Evolutionary conservation across 2,113 vertebrate species (phyloP).

Genomic region (Mobula hypostoma): DNA sequence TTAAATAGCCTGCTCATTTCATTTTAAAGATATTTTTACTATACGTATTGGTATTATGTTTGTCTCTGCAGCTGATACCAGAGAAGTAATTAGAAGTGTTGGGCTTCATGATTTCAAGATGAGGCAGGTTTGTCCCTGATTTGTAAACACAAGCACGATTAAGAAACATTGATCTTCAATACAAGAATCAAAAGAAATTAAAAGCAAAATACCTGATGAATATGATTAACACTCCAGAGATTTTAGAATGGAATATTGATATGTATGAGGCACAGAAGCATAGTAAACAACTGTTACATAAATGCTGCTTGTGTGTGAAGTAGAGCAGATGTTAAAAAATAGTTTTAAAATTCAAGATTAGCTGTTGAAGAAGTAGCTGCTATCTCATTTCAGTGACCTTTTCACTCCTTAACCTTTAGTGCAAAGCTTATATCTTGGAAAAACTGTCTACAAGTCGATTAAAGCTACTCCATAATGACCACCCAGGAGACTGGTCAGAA

Average conservation of each 20-base stretch:
- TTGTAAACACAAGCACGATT: background rate
- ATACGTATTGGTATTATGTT: background rate
- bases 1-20: background rate
- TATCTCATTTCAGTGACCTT: slow-evolving; percentile 9
- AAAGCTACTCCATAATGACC: slow-evolving; percentile 15
- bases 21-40: background rate
- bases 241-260: background rate
- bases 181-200: background rate
- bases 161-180: background rate
- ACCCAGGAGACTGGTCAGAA: slow-evolving; percentile 10
- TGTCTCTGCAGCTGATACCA: background rate
- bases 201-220: slow-evolving; percentile 18
- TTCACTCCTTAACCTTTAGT: slow-evolving; percentile 6
- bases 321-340: background rate
- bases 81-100: background rate
- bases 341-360: background rate
- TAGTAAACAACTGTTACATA: background rate
- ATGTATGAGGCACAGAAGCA: background rate
- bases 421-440: background rate
- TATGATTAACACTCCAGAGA: background rate
- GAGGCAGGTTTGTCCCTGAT: background rate
- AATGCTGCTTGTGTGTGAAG: background rate
- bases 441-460: slow-evolving; percentile 5
- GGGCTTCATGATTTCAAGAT: background rate
- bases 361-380: background rate